phyloP scores from a whole-genome alignment of 2,888 invertebrate species.

The Dyspetes luteomarginatus region DNA sequence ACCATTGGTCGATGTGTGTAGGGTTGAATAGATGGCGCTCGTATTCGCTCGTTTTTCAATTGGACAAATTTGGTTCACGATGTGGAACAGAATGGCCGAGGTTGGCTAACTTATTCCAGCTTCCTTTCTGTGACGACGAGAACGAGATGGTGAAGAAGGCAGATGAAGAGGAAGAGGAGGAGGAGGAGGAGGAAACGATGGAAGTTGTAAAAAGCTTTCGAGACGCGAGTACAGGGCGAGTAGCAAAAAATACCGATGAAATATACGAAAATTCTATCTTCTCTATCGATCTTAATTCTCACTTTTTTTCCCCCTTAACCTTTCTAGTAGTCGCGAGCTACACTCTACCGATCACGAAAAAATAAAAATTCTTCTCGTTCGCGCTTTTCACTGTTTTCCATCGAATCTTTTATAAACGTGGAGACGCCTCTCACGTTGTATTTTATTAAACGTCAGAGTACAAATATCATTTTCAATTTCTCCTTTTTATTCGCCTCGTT shows the following conservation, averaged over 20 bases:
- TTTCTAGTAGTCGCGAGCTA: not conserved
- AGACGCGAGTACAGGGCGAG: constrained; percentile 7
- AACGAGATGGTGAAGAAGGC: not conserved
- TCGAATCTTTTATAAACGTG: not conserved
- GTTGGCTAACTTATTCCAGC: constrained; percentile 37
- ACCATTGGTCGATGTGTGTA: constrained; percentile 22
- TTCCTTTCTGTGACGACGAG: constrained; percentile 16
- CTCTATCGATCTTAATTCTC: constrained; percentile 32
- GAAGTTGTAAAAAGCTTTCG: constrained; percentile 41
- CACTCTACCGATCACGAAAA: not conserved
- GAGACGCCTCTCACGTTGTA: not conserved
- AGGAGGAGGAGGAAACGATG: constrained; percentile 4
- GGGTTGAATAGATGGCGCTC: constrained; percentile 1
- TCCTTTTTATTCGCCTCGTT: not conserved
- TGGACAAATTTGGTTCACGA: constrained; percentile 45
- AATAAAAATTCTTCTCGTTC: not conserved
- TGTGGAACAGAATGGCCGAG: constrained; percentile 32
- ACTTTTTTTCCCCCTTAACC: not conserved
- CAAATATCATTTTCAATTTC: not conserved
- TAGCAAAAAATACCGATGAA: constrained; percentile 41
- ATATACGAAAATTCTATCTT: constrained; percentile 49
- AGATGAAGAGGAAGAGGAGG: too few relatives aligned
- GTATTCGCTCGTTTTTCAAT: constrained; percentile 47
- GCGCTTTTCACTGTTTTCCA: not conserved
- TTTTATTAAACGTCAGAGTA: not conserved